These are phyloP conservation scores for Cheilosia soror DNA, from an alignment of 2,888 invertebrate species.

Conservation along the genomic window DNA sequence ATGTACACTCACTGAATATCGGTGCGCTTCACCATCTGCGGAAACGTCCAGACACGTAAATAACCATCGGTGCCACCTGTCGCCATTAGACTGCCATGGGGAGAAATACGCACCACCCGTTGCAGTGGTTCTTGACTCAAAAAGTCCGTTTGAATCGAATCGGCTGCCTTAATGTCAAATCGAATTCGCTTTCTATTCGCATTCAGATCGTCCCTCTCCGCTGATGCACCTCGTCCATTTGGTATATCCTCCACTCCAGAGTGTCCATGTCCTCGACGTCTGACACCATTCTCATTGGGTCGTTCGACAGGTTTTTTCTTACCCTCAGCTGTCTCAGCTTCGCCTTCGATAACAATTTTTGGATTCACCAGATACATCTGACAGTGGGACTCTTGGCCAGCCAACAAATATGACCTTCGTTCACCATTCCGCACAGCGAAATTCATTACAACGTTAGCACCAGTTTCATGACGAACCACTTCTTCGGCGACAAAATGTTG, in stretches of 20 bases:
- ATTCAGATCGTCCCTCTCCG: slow-evolving; percentile 77
- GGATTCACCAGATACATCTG: slow-evolving; percentile 91
- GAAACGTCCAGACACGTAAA: slow-evolving; percentile 95
- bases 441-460: slow-evolving; percentile 96
- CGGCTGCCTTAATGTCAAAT: slow-evolving; percentile 90
- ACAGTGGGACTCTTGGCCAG: slow-evolving; percentile 96
- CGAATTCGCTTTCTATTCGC: slow-evolving; percentile 86
- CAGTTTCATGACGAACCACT: slow-evolving; percentile 94
- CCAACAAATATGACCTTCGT: slow-evolving; percentile 91
- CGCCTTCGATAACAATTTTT: slow-evolving; percentile 85
- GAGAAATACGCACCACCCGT: slow-evolving; percentile 92
- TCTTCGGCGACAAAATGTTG: slow-evolving; percentile 93
- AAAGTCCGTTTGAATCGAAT: slow-evolving; percentile 94
- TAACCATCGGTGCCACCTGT: slow-evolving; percentile 96
- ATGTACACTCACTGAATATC: slow-evolving; percentile 85
- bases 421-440: slow-evolving; percentile 90
- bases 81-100: slow-evolving; percentile 91
- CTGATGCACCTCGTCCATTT: slow-evolving; percentile 78
- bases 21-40: slow-evolving; percentile 88
- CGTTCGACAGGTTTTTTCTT: slow-evolving; percentile 79
- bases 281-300: slow-evolving; percentile 81
- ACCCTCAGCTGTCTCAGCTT: slow-evolving; percentile 75
- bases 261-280: slow-evolving; percentile 77
- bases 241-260: slow-evolving; percentile 81
- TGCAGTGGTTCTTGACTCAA: slow-evolving; percentile 91